These are phyloP conservation scores for Hafferia zeledoni DNA, from an alignment of 2,797 vertebrate genomes.

Conservation along the genomic window DNA sequence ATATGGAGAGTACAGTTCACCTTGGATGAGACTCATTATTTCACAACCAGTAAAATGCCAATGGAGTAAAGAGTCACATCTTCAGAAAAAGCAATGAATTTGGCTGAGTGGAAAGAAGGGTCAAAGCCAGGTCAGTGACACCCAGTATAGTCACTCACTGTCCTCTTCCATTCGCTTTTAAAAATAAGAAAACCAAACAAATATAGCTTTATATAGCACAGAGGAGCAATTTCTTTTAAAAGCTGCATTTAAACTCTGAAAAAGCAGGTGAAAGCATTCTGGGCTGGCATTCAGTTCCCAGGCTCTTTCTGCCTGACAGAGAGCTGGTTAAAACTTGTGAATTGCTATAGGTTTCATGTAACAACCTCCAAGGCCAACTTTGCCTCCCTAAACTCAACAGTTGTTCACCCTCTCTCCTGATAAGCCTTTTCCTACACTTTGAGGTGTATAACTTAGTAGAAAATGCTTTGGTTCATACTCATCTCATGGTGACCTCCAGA, in stretches of 20 bases:
- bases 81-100: neutral
- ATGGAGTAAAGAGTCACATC: neutral
- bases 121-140: constrained; percentile 1
- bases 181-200: constrained; percentile 33
- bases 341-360: neutral
- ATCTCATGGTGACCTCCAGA: neutral
- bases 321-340: neutral
- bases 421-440: neutral
- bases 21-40: neutral
- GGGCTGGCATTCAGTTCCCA: neutral
- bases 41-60: neutral
- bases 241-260: neutral
- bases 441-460: neutral
- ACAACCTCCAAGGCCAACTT: neutral
- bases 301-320: neutral
- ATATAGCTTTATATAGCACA: constrained; percentile 12
- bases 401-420: neutral
- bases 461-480: neutral
- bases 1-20: neutral
- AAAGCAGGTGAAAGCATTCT: neutral
- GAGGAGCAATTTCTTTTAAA: constrained; percentile 15
- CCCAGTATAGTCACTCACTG: constrained; percentile 9
- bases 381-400: neutral
- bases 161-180: neutral
- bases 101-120: neutral